Evolutionary conservation across 2,113 vertebrate species (phyloP), one percentile per base, ranked within the genome.

Genomic region (Pollimyrus isidori): DNA sequence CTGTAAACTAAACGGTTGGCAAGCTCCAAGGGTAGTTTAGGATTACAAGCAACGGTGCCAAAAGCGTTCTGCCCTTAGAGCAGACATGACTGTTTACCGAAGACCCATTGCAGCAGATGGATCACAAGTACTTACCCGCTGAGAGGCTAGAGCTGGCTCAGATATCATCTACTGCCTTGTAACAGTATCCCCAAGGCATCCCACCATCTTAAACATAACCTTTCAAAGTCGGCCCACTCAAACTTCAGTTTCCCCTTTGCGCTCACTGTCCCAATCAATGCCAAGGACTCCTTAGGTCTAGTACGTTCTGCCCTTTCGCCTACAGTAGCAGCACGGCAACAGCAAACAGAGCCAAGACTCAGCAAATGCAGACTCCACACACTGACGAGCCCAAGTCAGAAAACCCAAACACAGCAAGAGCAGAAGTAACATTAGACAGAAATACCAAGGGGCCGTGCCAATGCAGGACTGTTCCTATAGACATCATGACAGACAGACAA

Each of bases 1-100:
- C 83, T 50, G 83, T 86, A 86, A 86, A 86, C 83, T 86, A 86
- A 86, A 86, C 23, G 83, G 46, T 48, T 86, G 83, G 83, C 83
- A n/a, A n/a, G 45, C 83, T 48, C 83, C 23, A n/a, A 56, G 50
- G 50, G 49, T 53, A 52, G 48, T 52, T 53, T 87, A 56, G 85
- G 26, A 35, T 53, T 87, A 53, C 85, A 17, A 30, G 45, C 39
- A 13, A 87, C 17, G 15, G 85, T 56, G 50, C 85, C 85, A 87
- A 53, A 87, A 52, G 21, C 50, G 1, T 87, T 35, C 26, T 35
- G 85, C 46, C 85, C 49, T 35, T 56, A 87, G 50, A 52, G 50
- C n/a, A 1, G 50, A 48, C 45, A 13, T 50, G 23, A 86, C 23
- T 86, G 83, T 86, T 86, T 87, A 53, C 85, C 2, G 3, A 87